These are phyloP conservation scores for Cynaeus angustus DNA, from an alignment of 2,888 invertebrate genomes.

Conservation along the genomic window DNA sequence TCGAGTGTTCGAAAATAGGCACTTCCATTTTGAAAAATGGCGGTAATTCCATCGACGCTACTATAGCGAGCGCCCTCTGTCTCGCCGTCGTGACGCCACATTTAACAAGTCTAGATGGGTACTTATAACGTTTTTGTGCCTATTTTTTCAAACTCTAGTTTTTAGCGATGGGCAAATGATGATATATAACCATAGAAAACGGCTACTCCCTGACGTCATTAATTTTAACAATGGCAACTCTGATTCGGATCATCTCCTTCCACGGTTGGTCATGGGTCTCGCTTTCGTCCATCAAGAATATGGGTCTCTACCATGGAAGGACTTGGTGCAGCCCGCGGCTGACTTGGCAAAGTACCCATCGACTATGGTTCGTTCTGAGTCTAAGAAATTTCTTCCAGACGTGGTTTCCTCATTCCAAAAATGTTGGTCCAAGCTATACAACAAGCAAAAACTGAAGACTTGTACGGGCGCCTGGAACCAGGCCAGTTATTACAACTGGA, in stretches of 20 bases:
- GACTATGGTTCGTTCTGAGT: background rate
- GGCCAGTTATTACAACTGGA: conserved; percentile 72
- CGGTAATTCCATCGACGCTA: conserved; percentile 87
- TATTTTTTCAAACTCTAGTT: conserved; percentile 21
- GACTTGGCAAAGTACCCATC: conserved; percentile 73
- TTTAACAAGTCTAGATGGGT: conserved; percentile 86
- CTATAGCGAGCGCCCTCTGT: conserved; percentile 83
- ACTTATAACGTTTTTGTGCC: conserved; percentile 61
- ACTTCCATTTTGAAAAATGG: conserved; percentile 79
- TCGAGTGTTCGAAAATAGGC: conserved; percentile 83
- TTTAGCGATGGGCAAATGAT: conserved; percentile 83
- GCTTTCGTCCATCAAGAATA: conserved; percentile 74
- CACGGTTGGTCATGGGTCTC: conserved; percentile 77
- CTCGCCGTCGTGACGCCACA: conserved; percentile 83
- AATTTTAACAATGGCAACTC: conserved; percentile 74
- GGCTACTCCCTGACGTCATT: conserved; percentile 73
- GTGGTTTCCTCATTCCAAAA: conserved; percentile 73
- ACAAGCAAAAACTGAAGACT: conserved; percentile 66
- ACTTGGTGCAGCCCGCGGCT: conserved; percentile 76
- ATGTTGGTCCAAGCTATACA: conserved; percentile 71
- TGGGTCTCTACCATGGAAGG: conserved; percentile 76
- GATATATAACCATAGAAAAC: conserved; percentile 80
- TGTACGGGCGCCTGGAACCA: conserved; percentile 71
- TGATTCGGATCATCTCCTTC: conserved; percentile 68
- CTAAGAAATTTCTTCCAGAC: conserved; percentile 58